Conservation (phyloP, 2,888 invertebrate genomes). For the Nephrotoma appendiculata region DNA sequence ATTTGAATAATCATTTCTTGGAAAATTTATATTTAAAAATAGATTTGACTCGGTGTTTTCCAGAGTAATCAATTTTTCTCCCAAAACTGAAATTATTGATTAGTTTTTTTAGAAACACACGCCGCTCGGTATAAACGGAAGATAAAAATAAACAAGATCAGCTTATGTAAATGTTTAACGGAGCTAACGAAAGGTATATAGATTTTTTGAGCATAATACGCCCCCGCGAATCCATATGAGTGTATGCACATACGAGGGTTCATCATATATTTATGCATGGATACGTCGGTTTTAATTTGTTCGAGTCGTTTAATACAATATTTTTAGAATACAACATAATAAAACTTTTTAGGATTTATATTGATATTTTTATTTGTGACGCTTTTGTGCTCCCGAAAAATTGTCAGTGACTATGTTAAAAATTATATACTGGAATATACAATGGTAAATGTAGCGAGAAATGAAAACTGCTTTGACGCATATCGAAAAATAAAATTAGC, state of each 20-base stretch:
- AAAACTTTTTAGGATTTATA: not conserved
- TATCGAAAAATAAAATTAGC: not conserved
- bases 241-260: not conserved
- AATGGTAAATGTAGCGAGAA: not conserved
- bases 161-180: not conserved
- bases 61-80: not conserved
- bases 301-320: not conserved
- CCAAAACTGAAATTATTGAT: not conserved
- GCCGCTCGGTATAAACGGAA: not conserved
- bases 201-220: not conserved
- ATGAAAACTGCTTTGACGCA: not conserved
- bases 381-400: not conserved
- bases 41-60: not conserved
- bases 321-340: not conserved
- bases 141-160: not conserved
- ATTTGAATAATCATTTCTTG: not conserved
- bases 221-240: not conserved
- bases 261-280: not conserved
- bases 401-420: not conserved
- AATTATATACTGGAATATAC: not conserved
- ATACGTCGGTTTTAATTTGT: not conserved
- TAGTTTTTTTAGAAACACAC: not conserved
- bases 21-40: not conserved
- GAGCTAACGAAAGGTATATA: not conserved
- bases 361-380: not conserved